These are phyloP conservation scores for Aleiodes testaceus DNA, from an alignment of 2,888 invertebrate species.

Conservation along the genomic window DNA sequence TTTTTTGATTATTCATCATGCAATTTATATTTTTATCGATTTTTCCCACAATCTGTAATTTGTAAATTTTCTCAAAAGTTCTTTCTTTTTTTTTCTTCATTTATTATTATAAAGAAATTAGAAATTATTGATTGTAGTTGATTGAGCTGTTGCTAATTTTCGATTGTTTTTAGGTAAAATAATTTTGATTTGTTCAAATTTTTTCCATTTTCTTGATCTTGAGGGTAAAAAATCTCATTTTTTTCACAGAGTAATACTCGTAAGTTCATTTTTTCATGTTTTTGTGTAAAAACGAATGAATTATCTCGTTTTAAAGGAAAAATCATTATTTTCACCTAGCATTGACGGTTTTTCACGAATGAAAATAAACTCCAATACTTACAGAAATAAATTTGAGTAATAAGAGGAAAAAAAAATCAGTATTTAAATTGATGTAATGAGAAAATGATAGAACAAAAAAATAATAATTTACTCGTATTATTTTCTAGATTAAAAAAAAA, in stretches of 20 bases:
- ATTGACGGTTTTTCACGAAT: constrained; percentile 24
- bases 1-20: constrained; percentile 25
- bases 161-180: constrained; percentile 29
- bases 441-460: constrained; percentile 35
- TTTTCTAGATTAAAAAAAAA: constrained; percentile 54
- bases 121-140: not conserved
- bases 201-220: not conserved
- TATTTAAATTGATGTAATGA: constrained; percentile 29
- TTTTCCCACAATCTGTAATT: not conserved
- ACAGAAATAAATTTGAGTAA: constrained; percentile 6
- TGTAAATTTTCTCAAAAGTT: not conserved
- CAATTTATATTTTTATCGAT: not conserved
- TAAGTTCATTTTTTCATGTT: too few species aligned
- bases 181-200: constrained; percentile 6
- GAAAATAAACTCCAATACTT: constrained; percentile 11
- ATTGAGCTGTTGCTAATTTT: constrained; percentile 10
- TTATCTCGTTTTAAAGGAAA: not conserved
- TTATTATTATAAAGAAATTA: not conserved
- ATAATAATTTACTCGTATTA: constrained; percentile 50
- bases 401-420: constrained; percentile 26
- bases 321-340: constrained; percentile 28
- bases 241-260: too few species aligned
- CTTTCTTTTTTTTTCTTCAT: not conserved
- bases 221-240: too few species aligned
- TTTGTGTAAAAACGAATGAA: not conserved